These are phyloP conservation scores for Acleris emargana DNA, from an alignment of 2,888 invertebrate genomes.

Conservation along the genomic window DNA sequence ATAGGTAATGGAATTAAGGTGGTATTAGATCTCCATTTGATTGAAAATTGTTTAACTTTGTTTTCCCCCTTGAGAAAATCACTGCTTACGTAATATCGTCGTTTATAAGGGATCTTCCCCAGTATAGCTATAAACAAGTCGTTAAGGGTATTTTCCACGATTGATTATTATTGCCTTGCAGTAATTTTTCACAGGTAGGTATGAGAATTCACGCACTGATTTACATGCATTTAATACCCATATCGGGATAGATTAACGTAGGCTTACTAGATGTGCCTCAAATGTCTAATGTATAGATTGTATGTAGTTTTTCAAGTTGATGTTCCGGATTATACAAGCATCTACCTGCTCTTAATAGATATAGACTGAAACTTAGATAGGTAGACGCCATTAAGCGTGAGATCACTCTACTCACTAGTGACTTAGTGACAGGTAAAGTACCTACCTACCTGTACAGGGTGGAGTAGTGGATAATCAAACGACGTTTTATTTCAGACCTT, in stretches of 20 bases:
- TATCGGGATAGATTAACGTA: too few species aligned
- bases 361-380: too few species aligned
- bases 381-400: too few species aligned
- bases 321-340: not conserved
- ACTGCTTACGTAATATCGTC: conserved; percentile 24
- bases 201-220: conserved; percentile 8
- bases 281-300: not conserved
- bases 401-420: too few species aligned
- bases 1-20: too few species aligned
- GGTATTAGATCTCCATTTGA: not conserved
- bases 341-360: not conserved
- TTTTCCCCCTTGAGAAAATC: conserved; percentile 6
- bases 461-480: too few species aligned
- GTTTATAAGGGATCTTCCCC: not conserved
- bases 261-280: too few species aligned
- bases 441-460: too few species aligned
- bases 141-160: conserved; percentile 11
- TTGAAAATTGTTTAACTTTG: not conserved
- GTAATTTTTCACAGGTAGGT: conserved; percentile 8
- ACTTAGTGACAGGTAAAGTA: too few species aligned
- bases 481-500: too few species aligned
- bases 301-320: not conserved
- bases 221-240: too few species aligned
- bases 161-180: conserved; percentile 1
- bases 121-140: conserved; percentile 4